Conservation (phyloP, 2,888 invertebrate genomes). For the Drosophila kuntzei region DNA sequence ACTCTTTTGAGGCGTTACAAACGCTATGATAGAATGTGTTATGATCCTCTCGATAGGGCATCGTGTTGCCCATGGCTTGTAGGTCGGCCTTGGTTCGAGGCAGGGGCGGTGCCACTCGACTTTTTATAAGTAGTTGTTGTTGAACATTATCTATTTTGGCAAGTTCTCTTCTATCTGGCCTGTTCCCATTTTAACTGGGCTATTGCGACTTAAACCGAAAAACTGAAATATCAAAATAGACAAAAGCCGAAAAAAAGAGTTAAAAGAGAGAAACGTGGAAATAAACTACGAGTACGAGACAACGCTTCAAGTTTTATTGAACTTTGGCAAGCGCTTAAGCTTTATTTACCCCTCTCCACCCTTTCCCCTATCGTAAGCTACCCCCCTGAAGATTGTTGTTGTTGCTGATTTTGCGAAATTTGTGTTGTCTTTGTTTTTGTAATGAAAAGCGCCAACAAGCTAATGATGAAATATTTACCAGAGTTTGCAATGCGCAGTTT, state of each 20-base stretch:
- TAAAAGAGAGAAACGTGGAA: slow-evolving; percentile 22
- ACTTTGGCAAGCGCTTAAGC: slow-evolving; percentile 59
- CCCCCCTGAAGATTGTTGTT: slow-evolving; percentile 22
- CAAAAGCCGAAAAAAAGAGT: slow-evolving; percentile 2
- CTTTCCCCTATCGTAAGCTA: slow-evolving; percentile 1
- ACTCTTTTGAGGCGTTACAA: slow-evolving; percentile 2
- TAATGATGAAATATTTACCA: slow-evolving; percentile 76
- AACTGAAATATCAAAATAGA: slow-evolving; percentile 38
- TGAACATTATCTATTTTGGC: slow-evolving; percentile 58
- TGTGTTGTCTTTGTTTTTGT: slow-evolving; percentile 45
- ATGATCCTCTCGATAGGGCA: not conserved
- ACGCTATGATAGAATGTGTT: not conserved
- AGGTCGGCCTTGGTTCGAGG: slow-evolving; percentile 24
- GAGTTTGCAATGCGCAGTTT: slow-evolving; percentile 74
- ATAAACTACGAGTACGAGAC: slow-evolving; percentile 21
- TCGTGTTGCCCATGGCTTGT: slow-evolving; percentile 8
- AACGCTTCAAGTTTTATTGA: slow-evolving; percentile 74
- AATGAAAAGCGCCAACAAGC: slow-evolving; percentile 74
- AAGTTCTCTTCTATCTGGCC: slow-evolving; percentile 54
- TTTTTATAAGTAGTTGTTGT: slow-evolving; percentile 36
- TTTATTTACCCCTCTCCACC: not conserved
- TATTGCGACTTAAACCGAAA: slow-evolving; percentile 74
- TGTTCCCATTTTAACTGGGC: slow-evolving; percentile 79
- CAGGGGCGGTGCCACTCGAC: slow-evolving; percentile 37
- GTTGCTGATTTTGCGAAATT: slow-evolving; percentile 73